Evolutionary conservation across 2,113 vertebrate genomes (phyloP), one percentile per base, ranked within the genome.

Genomic region (Acrocephalus kingi): DNA sequence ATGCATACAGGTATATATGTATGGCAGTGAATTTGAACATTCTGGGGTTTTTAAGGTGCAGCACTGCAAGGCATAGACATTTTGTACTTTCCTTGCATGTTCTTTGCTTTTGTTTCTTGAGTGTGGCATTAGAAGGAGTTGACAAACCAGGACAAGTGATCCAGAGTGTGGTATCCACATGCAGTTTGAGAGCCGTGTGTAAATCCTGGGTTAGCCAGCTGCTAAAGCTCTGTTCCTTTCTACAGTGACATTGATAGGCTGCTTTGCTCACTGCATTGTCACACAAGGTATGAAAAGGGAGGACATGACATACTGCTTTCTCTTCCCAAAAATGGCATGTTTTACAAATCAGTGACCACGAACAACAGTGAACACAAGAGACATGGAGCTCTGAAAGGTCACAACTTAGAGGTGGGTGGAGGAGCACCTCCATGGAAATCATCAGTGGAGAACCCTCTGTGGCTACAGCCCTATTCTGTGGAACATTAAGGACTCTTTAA

Each of bases 161-260:
- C 13, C 23, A 62, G 55, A 25, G 31, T 0, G 2, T 25, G 28
- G 22, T 68, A 21, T 28, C 75, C 35, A 41, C 10, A 11, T 3
- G 22, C 22, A 33, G n/a, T 55, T 30, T 63, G 64, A 74, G 35
- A 52, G 7, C 37, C 0, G 0, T 5, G 15, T 80, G 21, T 66
- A 37, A 64, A 62, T 63, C 69, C n/a, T 43, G 25, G 35, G 3
- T 72, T 30, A 76, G 27, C 27, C 66, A 79, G 41, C 43, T 77
- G n/a, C 15, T 63, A 28, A 28, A 45, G 43, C 43, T 67, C 73
- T 79, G 3, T 10, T 62, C 13, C 61, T 33, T 84, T 56, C 68
- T 43, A 11, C 3, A 2, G 30, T 80, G 73, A 83, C 33, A 11
- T 24, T 58, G 72, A 20, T 55, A 90, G 81, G 52, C 72, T 68